Base-by-base conservation (phyloP, 2,113 vertebrate genomes). In the Connochaetes taurinus region DNA sequence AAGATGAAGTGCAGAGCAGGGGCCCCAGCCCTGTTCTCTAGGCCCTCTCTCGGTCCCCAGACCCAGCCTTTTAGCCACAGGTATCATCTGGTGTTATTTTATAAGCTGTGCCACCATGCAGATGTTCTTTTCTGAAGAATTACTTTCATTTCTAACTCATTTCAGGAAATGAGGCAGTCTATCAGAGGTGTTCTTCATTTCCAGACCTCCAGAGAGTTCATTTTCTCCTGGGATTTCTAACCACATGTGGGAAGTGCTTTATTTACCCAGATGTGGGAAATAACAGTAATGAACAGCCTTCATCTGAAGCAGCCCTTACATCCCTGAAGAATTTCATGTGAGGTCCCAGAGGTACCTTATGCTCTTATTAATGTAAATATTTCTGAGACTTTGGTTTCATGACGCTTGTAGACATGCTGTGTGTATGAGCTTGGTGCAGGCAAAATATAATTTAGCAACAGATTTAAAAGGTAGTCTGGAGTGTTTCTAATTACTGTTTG, bases 251-350 rank as follows among this genome's bases (percentile, higher is more conserved):
- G 84, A 27, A 97, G 91, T 76, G 55, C 91, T 96, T 97, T 98
- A 94, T 98, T 98, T 98, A 96, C 97, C 97, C 97, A 98, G 98
- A 97, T 98, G 97, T 95, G 94, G 97, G 87, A 92, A 89, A 93
- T 92, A 92, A 84, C 83, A 86, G 91, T 36, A 95, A 78, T 53
- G 96, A 97, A 90, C 7, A 92, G 58, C 58, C 45, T 11, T 97
- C 86, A 98, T 98, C 94, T 74, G 95, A 98, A 93, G 47, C 17
- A 89, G 57, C 23, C 45, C 10, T 97, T 31, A 2, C 33, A 57
- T 92, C 76, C 91, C 93, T 21, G 7, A 7, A 15, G 53, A 96
- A 74, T n/a, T 43, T 82, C 21, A 1, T 8, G 64, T 52, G 90
- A 80, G 87, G 62, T 45, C 91, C 76, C 10, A 64, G 81, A 90